Conservation (phyloP, 2,888 invertebrate species). For the Xanthostigma xanthostigma region DNA sequence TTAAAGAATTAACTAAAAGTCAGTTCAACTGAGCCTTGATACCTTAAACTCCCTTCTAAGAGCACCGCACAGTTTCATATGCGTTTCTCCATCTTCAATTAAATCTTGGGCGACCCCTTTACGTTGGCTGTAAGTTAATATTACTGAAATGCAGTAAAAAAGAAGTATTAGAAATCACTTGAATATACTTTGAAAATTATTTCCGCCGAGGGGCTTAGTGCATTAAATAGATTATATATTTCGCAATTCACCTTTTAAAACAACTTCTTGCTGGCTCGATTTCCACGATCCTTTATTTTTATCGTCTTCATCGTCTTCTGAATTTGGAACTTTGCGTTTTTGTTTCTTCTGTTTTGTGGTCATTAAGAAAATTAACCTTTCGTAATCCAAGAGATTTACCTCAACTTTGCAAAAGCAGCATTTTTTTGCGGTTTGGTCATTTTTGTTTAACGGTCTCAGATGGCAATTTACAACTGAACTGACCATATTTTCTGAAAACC, state of each 20-base stretch:
- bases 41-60: constrained; percentile 51
- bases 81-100: constrained; percentile 33
- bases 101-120: constrained; percentile 22
- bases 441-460: constrained; percentile 26
- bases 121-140: constrained; percentile 27
- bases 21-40: constrained; percentile 9
- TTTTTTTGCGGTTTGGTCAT: constrained; percentile 17
- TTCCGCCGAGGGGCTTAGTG: background rate
- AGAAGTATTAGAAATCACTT: constrained; percentile 6
- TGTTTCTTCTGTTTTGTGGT: constrained; percentile 20
- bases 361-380: constrained; percentile 40
- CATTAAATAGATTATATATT: background rate
- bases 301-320: constrained; percentile 27
- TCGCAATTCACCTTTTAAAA: constrained; percentile 32
- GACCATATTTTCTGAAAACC: constrained; percentile 25
- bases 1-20: background rate
- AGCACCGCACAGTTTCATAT: constrained; percentile 39
- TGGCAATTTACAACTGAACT: constrained; percentile 39
- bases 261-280: constrained; percentile 39
- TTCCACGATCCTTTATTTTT: constrained; percentile 45
- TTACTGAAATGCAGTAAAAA: constrained; percentile 20
- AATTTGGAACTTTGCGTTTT: background rate
- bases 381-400: constrained; percentile 30
- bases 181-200: constrained; percentile 2
- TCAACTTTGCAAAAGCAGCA: constrained; percentile 32